A percentile compares a stretch with the other conserved stretches of the same genome.
These are phyloP conservation scores for Tenthredo notha DNA, from an alignment of 2,888 invertebrate species.

Conservation along the genomic window DNA sequence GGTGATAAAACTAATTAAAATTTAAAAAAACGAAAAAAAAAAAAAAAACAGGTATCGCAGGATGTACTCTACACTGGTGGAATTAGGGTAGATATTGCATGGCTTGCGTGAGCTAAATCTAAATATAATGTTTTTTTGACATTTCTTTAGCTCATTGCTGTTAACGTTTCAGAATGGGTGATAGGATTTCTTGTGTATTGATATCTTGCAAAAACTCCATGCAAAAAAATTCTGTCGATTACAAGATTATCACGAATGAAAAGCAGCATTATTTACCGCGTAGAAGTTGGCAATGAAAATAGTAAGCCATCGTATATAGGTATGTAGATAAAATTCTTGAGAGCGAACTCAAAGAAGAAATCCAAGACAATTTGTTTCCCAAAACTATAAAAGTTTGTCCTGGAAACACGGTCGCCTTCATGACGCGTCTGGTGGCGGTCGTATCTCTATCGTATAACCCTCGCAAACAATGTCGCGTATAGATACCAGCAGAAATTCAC, in stretches of 20 bases:
- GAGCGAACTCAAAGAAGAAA: constrained; percentile 11
- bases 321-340: background rate
- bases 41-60: background rate
- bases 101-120: background rate
- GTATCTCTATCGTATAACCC: constrained; percentile 30
- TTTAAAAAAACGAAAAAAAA: background rate
- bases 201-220: background rate
- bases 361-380: constrained; percentile 5
- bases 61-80: background rate
- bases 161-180: background rate
- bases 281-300: background rate
- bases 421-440: constrained; percentile 33
- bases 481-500: background rate
- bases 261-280: background rate
- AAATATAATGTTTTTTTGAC: background rate
- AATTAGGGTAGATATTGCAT: background rate
- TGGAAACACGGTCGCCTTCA: background rate
- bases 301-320: background rate
- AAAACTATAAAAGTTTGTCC: constrained; percentile 40
- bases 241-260: background rate
- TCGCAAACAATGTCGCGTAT: constrained; percentile 19
- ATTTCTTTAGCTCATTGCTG: background rate
- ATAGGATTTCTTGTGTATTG: background rate
- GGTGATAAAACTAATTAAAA: background rate
- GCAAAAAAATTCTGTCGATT: background rate